Percentiles rank a stretch among this genome's conserved stretches.
Conservation (phyloP, 1,140 invertebrate genomes). For the Polypedilum vanderplanki region DNA sequence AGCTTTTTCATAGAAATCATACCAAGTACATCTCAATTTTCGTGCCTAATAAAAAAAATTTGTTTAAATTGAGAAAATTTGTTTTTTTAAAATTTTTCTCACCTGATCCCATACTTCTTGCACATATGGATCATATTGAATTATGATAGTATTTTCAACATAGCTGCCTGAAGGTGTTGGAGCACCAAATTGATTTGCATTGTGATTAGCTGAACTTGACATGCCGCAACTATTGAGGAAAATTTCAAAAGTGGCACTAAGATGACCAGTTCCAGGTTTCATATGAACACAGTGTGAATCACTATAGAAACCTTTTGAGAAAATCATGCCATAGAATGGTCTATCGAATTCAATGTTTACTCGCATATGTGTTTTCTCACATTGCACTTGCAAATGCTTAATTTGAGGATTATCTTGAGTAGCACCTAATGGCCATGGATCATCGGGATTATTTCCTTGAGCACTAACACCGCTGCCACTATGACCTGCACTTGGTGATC, state of each 20-base stretch:
- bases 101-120: slow-evolving; percentile 84
- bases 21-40: slow-evolving; percentile 86
- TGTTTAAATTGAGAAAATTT: too few species aligned
- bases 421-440: slow-evolving; percentile 74
- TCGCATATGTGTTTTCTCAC: slow-evolving; percentile 91
- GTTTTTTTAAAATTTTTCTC: background rate
- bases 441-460: slow-evolving; percentile 47
- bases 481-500: slow-evolving; percentile 43
- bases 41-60: slow-evolving; percentile 46
- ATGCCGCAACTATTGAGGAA: slow-evolving; percentile 87
- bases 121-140: slow-evolving; percentile 90
- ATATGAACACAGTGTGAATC: slow-evolving; percentile 85
- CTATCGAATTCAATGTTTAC: slow-evolving; percentile 91
- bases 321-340: slow-evolving; percentile 93
- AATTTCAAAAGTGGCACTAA: slow-evolving; percentile 86
- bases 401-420: slow-evolving; percentile 77
- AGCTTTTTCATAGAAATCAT: slow-evolving; percentile 91
- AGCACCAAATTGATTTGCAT: slow-evolving; percentile 67
- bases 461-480: slow-evolving; percentile 33
- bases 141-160: slow-evolving; percentile 91
- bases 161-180: slow-evolving; percentile 83
- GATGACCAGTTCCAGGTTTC: slow-evolving; percentile 78
- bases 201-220: slow-evolving; percentile 78
- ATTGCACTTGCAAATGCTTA: slow-evolving; percentile 86
- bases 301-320: slow-evolving; percentile 87